Evolutionary conservation across 1,140 invertebrate genomes (phyloP).

Genomic region (Drosophila baimaii): DNA sequence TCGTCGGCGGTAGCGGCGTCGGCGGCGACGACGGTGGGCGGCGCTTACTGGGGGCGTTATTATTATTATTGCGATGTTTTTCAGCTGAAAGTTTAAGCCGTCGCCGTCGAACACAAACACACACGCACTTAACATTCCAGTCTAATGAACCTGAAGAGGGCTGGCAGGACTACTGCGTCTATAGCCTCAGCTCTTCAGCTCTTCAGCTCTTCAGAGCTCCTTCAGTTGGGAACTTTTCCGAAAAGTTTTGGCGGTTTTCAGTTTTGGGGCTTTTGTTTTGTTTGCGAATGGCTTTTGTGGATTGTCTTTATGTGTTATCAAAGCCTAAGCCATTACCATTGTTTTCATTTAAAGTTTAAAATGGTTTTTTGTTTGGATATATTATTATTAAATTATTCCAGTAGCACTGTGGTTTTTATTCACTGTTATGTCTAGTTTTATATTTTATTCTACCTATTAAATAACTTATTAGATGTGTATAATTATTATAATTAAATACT

Average conservation of each 20-base stretch:
- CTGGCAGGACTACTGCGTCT: background rate
- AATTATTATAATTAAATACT: background rate
- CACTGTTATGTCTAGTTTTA: background rate
- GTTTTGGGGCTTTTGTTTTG: conserved; percentile 26
- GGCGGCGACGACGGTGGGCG: conserved; percentile 4
- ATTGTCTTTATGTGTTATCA: conserved; percentile 33
- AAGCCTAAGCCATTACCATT: conserved; percentile 14
- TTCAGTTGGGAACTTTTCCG: conserved; percentile 3
- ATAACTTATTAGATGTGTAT: background rate
- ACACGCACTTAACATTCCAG: conserved; percentile 38
- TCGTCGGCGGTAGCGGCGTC: conserved; percentile 9
- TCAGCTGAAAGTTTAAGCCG: conserved; percentile 54
- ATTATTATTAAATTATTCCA: too few relatives aligned
- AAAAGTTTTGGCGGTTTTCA: conserved; percentile 29
- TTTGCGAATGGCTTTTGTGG: conserved; percentile 27
- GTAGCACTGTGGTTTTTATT: background rate
- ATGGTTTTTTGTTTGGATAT: background rate
- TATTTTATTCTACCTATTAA: background rate
- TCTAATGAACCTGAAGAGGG: conserved; percentile 59
- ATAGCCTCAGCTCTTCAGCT: conserved; percentile 16
- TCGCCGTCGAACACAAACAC: conserved; percentile 7
- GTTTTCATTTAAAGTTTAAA: conserved; percentile 27
- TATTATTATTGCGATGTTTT: conserved; percentile 53
- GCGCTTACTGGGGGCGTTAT: conserved; percentile 24
- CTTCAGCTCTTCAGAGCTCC: background rate